A percentile compares a stretch with the other conserved stretches of the same genome.
phyloP scores from a whole-genome alignment of 1,140 invertebrate genomes.

The Drosophila nebulosa region DNA sequence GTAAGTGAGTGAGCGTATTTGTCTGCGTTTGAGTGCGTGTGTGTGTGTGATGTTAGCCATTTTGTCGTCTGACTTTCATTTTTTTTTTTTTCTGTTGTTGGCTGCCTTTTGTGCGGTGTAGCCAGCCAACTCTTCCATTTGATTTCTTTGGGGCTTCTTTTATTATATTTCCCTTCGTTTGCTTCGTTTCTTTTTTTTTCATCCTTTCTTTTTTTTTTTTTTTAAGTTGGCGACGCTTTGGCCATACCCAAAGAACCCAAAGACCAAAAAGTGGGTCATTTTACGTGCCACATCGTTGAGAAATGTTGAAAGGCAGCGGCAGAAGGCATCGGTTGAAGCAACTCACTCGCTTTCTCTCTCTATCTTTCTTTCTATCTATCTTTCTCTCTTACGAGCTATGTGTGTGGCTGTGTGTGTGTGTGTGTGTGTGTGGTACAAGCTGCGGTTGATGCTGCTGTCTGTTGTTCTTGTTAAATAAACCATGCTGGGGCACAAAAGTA shows the following conservation, averaged over 20 bases:
- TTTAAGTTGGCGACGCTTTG: conserved; percentile 32
- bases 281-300: conserved; percentile 37
- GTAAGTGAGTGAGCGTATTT: background rate
- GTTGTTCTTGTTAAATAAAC: conserved; percentile 74
- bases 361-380: conserved; percentile 19
- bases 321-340: background rate
- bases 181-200: background rate
- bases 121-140: conserved; percentile 66
- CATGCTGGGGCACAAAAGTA: conserved; percentile 40
- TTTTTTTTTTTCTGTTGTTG: conserved; percentile 20
- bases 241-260: conserved; percentile 32
- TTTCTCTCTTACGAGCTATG: background rate
- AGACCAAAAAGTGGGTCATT: conserved; percentile 70
- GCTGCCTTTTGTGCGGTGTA: conserved; percentile 28
- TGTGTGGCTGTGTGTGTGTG: background rate
- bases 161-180: conserved; percentile 13
- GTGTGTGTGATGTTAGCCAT: conserved; percentile 1
- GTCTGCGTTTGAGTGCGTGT: background rate
- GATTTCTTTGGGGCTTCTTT: conserved; percentile 66
- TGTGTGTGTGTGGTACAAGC: conserved; percentile 13
- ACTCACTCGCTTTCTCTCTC: background rate
- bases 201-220: background rate
- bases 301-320: conserved; percentile 29
- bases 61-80: conserved; percentile 14
- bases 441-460: conserved; percentile 32